Percentiles rank a stretch among this genome's conserved stretches.
Evolutionary conservation across 1,140 invertebrate species (phyloP).

Genomic region (Episyrphus balteatus): DNA sequence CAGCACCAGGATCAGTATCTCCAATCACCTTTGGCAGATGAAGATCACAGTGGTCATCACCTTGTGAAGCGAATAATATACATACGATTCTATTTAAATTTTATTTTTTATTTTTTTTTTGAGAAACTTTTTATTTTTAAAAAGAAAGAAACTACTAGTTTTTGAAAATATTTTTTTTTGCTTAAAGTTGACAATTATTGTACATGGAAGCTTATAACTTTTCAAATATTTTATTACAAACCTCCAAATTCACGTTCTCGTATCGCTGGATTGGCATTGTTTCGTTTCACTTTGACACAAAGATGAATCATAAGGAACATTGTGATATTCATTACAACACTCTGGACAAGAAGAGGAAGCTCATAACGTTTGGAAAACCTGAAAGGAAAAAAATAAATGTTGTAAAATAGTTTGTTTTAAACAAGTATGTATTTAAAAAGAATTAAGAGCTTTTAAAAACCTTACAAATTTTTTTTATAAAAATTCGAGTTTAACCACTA

Average conservation of each 20-base stretch:
- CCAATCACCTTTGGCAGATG: constrained; percentile 33
- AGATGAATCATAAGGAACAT: constrained; percentile 95
- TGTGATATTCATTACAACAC: constrained; percentile 91
- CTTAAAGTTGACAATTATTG: neutral
- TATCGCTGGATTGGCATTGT: constrained; percentile 55
- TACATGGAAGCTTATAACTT: too few relatives aligned
- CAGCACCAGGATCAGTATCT: constrained; percentile 23
- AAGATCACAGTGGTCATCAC: constrained; percentile 19
- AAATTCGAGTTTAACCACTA: too few relatives aligned
- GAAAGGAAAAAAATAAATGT: constrained; percentile 25
- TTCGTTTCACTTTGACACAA: constrained; percentile 78
- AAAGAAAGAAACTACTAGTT: too few relatives aligned
- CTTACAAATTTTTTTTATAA: too few relatives aligned
- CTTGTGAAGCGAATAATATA: constrained; percentile 7
- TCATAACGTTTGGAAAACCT: constrained; percentile 98
- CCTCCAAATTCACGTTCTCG: constrained; percentile 77
- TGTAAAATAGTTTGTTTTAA: neutral
- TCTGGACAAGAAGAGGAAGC: constrained; percentile 87
- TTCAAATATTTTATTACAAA: constrained; percentile 39
- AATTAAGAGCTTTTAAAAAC: too few relatives aligned
- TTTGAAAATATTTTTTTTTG: too few relatives aligned
- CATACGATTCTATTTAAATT: neutral
- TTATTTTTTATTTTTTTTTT: too few relatives aligned
- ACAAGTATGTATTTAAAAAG: too few relatives aligned
- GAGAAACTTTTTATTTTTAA: too few relatives aligned